Percentiles rank a stretch among this genome's conserved stretches.
These are phyloP conservation scores for Poeciliopsis prolifica DNA, from an alignment of 2,113 vertebrate species.

Conservation along the genomic window DNA sequence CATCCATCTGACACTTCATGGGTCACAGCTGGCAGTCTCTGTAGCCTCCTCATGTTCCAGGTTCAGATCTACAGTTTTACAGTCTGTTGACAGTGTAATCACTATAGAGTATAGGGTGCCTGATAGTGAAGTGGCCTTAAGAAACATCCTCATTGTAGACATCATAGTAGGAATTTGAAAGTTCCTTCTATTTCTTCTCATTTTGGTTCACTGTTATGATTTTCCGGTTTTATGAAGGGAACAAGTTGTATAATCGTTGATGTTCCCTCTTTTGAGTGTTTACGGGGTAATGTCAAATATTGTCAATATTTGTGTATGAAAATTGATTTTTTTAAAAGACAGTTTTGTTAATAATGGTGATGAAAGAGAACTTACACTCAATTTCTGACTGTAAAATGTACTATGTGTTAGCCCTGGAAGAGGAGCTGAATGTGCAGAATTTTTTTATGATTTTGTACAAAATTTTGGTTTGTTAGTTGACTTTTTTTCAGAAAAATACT, in stretches of 20 bases:
- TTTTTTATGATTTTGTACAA: conserved; percentile 84
- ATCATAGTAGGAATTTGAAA: neutral
- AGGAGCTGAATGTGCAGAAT: conserved; percentile 67
- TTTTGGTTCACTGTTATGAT: conserved; percentile 10
- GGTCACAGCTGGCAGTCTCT: conserved; percentile 4
- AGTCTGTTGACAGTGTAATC: conserved; percentile 10
- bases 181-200: neutral
- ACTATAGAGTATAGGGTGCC: neutral
- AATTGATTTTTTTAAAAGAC: conserved; percentile 30
- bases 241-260: conserved; percentile 78
- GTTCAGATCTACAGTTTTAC: conserved; percentile 9
- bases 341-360: conserved; percentile 36
- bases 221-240: conserved; percentile 89
- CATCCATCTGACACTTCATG: neutral
- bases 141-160: conserved; percentile 6
- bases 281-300: conserved; percentile 45
- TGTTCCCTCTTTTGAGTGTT: conserved; percentile 37
- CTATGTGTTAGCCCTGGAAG: conserved; percentile 6
- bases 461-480: conserved; percentile 83
- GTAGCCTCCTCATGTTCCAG: neutral
- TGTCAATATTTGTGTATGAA: conserved; percentile 54
- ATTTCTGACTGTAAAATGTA: conserved; percentile 31
- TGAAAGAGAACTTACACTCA: conserved; percentile 43
- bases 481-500: conserved; percentile 82
- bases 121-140: conserved; percentile 13